These are phyloP conservation scores for Taenioides sp. DNA, from an alignment of 2,797 vertebrate species.

Conservation along the genomic window DNA sequence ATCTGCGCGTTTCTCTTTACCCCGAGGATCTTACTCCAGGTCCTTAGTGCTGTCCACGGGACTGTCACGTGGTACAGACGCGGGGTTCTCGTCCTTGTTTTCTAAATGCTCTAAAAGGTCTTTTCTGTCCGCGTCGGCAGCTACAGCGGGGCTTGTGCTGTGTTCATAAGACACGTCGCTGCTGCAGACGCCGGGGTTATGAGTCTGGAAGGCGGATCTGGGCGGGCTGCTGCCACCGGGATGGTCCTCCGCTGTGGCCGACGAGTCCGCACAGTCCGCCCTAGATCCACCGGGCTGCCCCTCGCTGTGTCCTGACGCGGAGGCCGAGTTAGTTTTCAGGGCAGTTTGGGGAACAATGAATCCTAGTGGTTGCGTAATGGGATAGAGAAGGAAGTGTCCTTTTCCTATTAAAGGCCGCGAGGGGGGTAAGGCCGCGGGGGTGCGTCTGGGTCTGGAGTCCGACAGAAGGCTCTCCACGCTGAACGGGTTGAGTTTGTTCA, in stretches of 20 bases:
- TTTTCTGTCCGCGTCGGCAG: slow-evolving; percentile 72
- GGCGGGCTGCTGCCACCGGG: slow-evolving; percentile 67
- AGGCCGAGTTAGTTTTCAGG: slow-evolving; percentile 64
- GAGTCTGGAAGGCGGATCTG: slow-evolving; percentile 65
- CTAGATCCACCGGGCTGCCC: slow-evolving; percentile 55
- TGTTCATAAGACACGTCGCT: slow-evolving; percentile 66
- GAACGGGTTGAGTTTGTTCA: slow-evolving; percentile 92
- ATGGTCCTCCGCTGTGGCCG: slow-evolving; percentile 55
- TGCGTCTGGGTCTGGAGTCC: slow-evolving; percentile 90
- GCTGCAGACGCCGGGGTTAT: slow-evolving; percentile 70
- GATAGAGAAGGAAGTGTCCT: slow-evolving; percentile 94
- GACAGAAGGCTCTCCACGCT: slow-evolving; percentile 95
- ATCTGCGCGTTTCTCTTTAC: slow-evolving; percentile 50
- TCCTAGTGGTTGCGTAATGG: slow-evolving; percentile 94
- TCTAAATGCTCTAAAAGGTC: slow-evolving; percentile 77
- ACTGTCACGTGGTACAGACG: slow-evolving; percentile 67
- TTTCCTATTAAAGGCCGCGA: slow-evolving; percentile 92
- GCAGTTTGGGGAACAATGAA: slow-evolving; percentile 95
- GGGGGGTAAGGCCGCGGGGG: slow-evolving; percentile 82
- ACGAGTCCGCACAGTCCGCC: slow-evolving; percentile 51
- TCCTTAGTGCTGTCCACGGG: slow-evolving; percentile 79
- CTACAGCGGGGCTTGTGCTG: slow-evolving; percentile 52
- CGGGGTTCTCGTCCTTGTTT: slow-evolving; percentile 73
- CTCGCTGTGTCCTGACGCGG: slow-evolving; percentile 1
- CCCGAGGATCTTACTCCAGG: slow-evolving; percentile 80